Conservation (phyloP, 2,888 invertebrate genomes). For the Acanthosepion lycidas region DNA sequence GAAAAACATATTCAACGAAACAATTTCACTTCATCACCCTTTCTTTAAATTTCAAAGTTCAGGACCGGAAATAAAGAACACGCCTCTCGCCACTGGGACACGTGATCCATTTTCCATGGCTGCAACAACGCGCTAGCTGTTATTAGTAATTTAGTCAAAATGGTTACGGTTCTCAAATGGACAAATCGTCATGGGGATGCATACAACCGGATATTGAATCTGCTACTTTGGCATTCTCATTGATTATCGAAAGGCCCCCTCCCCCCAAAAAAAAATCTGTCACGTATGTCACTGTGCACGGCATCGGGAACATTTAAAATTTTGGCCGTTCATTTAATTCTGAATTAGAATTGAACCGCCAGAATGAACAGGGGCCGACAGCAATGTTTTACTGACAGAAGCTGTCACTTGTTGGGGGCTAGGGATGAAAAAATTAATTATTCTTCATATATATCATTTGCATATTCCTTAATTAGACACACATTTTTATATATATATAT, state of each 20-base stretch:
- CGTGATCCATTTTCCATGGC: background rate
- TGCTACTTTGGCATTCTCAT: background rate
- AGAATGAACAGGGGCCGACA: background rate
- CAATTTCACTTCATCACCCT: background rate
- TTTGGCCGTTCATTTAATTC: background rate
- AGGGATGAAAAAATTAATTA: background rate
- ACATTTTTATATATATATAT: too few species aligned
- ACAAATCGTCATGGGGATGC: background rate
- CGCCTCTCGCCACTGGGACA: background rate
- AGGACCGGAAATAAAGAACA: background rate
- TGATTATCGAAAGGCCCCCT: background rate
- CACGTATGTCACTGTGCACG: background rate
- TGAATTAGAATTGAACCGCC: background rate
- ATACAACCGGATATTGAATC: background rate
- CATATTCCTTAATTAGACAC: too few species aligned
- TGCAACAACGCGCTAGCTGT: background rate
- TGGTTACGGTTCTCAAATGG: background rate
- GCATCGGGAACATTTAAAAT: background rate
- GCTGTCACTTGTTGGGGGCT: background rate
- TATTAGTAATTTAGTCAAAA: background rate
- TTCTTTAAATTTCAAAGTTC: conserved; percentile 33
- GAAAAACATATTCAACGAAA: background rate
- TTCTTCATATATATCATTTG: too few species aligned
- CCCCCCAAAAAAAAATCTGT: background rate
- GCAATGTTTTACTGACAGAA: background rate